Percentiles rank a stretch among this genome's conserved stretches.
Evolutionary conservation across 1,140 invertebrate species (phyloP).

Genomic region (Drosophila albomicans): DNA sequence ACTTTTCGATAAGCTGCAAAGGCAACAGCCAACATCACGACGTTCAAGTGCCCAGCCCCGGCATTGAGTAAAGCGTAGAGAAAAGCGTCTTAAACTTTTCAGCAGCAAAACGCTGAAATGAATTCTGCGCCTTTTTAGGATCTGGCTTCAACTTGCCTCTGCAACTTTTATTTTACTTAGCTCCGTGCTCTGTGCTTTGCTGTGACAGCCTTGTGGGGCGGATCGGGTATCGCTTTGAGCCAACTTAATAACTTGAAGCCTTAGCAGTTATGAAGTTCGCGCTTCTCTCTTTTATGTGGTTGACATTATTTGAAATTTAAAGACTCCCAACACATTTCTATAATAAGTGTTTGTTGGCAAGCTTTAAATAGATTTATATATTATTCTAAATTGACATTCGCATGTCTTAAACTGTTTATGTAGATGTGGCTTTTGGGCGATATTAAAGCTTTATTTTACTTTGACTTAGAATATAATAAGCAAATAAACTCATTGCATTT

Average conservation of each 20-base stretch:
- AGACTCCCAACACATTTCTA: conserved; percentile 53
- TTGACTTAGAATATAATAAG: no score
- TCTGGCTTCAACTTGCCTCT: conserved; percentile 19
- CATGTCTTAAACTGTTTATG: not conserved
- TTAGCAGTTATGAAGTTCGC: conserved; percentile 78
- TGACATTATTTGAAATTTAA: conserved; percentile 68
- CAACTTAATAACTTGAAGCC: conserved; percentile 78
- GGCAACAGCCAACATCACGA: conserved; percentile 40
- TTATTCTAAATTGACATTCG: not conserved
- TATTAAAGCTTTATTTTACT: not conserved
- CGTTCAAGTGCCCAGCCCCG: conserved; percentile 24
- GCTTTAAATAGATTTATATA: not conserved
- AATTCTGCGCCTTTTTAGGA: conserved; percentile 57
- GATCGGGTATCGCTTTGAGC: conserved; percentile 76
- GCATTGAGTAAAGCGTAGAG: conserved; percentile 31
- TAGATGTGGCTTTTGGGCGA: not conserved
- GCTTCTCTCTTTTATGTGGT: conserved; percentile 63
- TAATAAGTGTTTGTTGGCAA: not conserved
- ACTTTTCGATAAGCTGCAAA: conserved; percentile 82
- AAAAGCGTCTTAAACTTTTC: conserved; percentile 76
- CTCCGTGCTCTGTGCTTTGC: not conserved
- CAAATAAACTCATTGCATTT: no score
- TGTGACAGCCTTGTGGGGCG: conserved; percentile 18
- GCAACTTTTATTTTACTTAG: not conserved
- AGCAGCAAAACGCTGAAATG: conserved; percentile 48